Percentiles rank a stretch among this genome's conserved stretches.
phyloP scores from a whole-genome alignment of 1,140 invertebrate species.

The Drosophila triauraria region DNA sequence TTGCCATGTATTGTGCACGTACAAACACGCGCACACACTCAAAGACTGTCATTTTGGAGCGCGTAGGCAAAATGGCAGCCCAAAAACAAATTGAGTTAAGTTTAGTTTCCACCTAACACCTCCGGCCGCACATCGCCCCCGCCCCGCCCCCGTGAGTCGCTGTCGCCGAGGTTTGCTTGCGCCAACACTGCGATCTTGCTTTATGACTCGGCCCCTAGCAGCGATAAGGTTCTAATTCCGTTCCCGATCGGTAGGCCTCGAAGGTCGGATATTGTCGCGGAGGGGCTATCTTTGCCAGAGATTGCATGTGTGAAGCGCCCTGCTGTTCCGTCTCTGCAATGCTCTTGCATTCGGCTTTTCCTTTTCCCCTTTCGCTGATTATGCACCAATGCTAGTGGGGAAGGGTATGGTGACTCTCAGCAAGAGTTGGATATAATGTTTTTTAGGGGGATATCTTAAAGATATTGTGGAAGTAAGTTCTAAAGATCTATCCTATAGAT shows the following conservation, averaged over 20 bases:
- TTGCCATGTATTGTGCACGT: slow-evolving; percentile 61
- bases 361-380: slow-evolving; percentile 35
- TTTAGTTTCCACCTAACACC: slow-evolving; percentile 52
- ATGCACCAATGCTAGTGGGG: not conserved
- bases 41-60: slow-evolving; percentile 52
- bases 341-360: slow-evolving; percentile 33
- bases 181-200: slow-evolving; percentile 25
- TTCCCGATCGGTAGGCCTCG: slow-evolving; percentile 28
- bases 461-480: too few relatives aligned
- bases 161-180: slow-evolving; percentile 1
- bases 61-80: slow-evolving; percentile 75
- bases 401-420: not conserved
- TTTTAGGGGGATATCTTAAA: too few relatives aligned
- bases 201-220: slow-evolving; percentile 16
- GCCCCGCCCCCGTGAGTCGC: not conserved
- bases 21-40: slow-evolving; percentile 27
- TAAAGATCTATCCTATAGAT: not conserved
- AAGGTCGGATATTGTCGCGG: slow-evolving; percentile 28
- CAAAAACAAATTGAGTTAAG: slow-evolving; percentile 39
- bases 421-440: not conserved
- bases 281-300: slow-evolving; percentile 19
- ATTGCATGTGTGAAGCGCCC: slow-evolving; percentile 36
- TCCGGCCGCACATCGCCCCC: not conserved
- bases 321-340: slow-evolving; percentile 1
- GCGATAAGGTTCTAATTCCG: slow-evolving; percentile 50